These are phyloP conservation scores for Trachymyrmex cornetzi DNA, from an alignment of 1,140 invertebrate species.

Conservation along the genomic window DNA sequence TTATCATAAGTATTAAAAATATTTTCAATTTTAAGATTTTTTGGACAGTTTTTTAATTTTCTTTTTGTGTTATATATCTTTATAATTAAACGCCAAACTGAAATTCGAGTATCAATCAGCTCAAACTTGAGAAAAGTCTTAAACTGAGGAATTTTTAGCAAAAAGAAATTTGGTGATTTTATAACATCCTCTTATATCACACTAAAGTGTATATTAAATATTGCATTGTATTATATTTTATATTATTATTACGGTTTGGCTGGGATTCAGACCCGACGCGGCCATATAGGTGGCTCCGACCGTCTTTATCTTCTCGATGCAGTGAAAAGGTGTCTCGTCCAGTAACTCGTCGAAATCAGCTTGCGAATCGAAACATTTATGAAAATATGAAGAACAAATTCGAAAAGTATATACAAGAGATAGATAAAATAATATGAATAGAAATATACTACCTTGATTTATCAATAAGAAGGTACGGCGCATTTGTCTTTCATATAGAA, in stretches of 20 bases:
- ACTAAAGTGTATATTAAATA: neutral
- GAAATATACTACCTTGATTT: too few relatives aligned
- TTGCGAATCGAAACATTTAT: slow-evolving; percentile 73
- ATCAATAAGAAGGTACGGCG: too few relatives aligned
- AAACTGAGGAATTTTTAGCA: neutral
- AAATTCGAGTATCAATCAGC: neutral
- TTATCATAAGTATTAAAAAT: neutral
- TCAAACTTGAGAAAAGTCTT: neutral
- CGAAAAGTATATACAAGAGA: too few relatives aligned
- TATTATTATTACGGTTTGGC: slow-evolving; percentile 87
- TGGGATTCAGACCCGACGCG: slow-evolving; percentile 97
- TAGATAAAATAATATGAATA: too few relatives aligned
- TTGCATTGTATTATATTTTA: neutral
- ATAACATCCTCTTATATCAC: neutral
- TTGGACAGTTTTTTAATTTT: neutral
- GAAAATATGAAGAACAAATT: neutral
- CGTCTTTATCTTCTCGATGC: slow-evolving; percentile 99
- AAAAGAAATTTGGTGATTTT: neutral
- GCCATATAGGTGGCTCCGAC: slow-evolving; percentile 99
- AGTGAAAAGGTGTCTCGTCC: slow-evolving; percentile 95
- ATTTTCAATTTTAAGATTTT: neutral
- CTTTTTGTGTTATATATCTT: neutral
- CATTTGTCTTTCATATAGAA: too few relatives aligned
- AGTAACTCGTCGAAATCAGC: slow-evolving; percentile 97
- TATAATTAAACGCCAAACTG: neutral